Evolutionary conservation across 2,797 vertebrate genomes (phyloP).

Genomic region (Argentina silus): DNA sequence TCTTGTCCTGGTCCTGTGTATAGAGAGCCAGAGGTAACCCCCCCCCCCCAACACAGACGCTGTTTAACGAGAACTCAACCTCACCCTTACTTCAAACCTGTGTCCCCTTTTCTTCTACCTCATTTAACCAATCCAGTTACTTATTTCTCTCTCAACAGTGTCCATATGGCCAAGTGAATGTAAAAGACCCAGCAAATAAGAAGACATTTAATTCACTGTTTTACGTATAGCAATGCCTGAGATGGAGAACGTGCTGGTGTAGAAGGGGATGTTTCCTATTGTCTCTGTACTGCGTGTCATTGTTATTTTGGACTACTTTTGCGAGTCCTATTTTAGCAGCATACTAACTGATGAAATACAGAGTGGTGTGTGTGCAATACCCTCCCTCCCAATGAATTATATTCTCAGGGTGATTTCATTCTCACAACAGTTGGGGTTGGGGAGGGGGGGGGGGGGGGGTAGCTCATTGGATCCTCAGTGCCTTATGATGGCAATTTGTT

Average conservation of each 20-base stretch:
- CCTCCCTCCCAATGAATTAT: constrained; percentile 69
- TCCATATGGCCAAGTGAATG: constrained; percentile 85
- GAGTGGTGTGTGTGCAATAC: constrained; percentile 74
- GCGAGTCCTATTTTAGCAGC: constrained; percentile 65
- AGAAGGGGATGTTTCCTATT: constrained; percentile 33
- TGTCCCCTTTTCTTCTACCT: constrained; percentile 33
- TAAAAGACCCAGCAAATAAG: constrained; percentile 83
- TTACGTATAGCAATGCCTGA: constrained; percentile 56
- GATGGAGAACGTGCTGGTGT: constrained; percentile 12
- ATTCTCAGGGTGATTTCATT: constrained; percentile 67
- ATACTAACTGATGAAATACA: constrained; percentile 81
- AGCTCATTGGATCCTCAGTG: constrained; percentile 44
- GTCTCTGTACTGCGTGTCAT: constrained; percentile 63
- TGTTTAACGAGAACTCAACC: background rate
- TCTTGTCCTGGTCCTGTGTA: constrained; percentile 25
- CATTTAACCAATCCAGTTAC: constrained; percentile 32
- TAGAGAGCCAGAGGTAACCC: background rate
- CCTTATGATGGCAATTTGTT: background rate
- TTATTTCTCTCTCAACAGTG: constrained; percentile 79
- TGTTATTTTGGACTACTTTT: constrained; percentile 67
- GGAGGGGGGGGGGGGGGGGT: constrained; percentile 36
- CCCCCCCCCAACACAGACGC: background rate
- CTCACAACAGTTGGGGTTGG: constrained; percentile 44
- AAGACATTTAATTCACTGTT: constrained; percentile 81
- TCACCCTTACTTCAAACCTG: constrained; percentile 4